phyloP scores from a whole-genome alignment of 2,797 vertebrate genomes.

The Chaetophractus vellerosus region DNA sequence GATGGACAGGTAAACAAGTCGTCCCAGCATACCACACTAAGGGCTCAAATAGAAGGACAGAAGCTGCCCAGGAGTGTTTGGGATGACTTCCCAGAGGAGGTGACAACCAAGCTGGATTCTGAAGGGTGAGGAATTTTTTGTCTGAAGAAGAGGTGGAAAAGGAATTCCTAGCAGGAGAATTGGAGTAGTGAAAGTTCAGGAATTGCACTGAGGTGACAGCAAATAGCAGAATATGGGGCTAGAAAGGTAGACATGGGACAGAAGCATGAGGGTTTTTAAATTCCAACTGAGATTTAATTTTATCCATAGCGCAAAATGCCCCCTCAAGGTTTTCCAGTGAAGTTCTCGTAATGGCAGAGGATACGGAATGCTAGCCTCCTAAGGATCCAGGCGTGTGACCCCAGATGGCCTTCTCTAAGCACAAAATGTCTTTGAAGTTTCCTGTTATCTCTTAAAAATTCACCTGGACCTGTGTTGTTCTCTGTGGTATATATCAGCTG shows the following conservation, averaged over 20 bases:
- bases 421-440: conserved; percentile 8
- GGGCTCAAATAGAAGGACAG: background rate
- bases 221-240: background rate
- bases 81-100: background rate
- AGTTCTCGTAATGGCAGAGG: background rate
- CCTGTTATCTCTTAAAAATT: conserved; percentile 11
- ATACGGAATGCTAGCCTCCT: background rate
- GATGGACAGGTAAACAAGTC: background rate
- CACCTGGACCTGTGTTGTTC: conserved; percentile 6
- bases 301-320: background rate
- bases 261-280: background rate
- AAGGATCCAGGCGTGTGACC: background rate
- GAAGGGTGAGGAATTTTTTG: background rate
- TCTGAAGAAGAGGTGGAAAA: conserved; percentile 4
- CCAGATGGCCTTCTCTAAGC: background rate
- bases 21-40: background rate
- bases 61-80: background rate
- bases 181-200: background rate
- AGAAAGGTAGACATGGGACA: background rate
- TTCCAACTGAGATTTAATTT: conserved; percentile 12
- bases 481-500: background rate
- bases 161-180: background rate
- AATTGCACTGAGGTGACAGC: background rate
- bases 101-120: background rate
- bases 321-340: conserved; percentile 7